Base-by-base conservation (phyloP, 1,140 invertebrate species). In the Calliopsis andreniformis region DNA sequence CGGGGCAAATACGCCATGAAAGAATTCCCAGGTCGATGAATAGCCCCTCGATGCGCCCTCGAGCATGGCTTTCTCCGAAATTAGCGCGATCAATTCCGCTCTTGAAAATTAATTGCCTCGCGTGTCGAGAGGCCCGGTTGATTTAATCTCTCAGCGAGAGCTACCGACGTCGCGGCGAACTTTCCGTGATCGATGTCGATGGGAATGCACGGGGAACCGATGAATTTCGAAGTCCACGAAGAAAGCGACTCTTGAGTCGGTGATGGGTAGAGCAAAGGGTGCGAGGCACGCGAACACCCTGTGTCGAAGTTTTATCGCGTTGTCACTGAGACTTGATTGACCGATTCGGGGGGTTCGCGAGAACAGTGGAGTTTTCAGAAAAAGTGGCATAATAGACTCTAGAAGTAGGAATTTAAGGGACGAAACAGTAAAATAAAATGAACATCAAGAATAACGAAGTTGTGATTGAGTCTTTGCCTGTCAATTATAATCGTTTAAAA, bases 41-140 rank as follows among this genome's bases (percentile, higher is more conserved):
- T 76, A 64, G 70, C 4, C 78, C 63, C 79, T 80, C 62, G 47
- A 64, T 23, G 61, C 49, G 42, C 28, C 35, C 66, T 62, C 56
- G 75, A 71, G 47, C 61, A 39, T 55, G 63, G 28, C 63, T 51
- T 47, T 72, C 56, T 62, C 43, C 68, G 69, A 82, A 82, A 83
- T 78, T 83, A 59, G 73, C 23, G 39, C 75, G 75, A 83, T 83
- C 81, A 82, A 83, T 83, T 82, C 77, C 66, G 66, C 79, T 67
- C 72, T 62, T 45, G 72, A 71, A 45, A 78, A 83, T 83, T 82
- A 83, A 83, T 83, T 64, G 53, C 75, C 66, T 53, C 64, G 63
- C 68, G 35, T 49, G 81, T 73, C 68, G 62, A 78, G 79, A 63
- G 73, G 16, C 67, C 39, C 45, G 67, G 43, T 55, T 78, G 77